Percentiles rank a stretch among this genome's conserved stretches.
These are phyloP conservation scores for Coreoperca whiteheadi DNA, from an alignment of 2,113 vertebrate species.

Conservation along the genomic window DNA sequence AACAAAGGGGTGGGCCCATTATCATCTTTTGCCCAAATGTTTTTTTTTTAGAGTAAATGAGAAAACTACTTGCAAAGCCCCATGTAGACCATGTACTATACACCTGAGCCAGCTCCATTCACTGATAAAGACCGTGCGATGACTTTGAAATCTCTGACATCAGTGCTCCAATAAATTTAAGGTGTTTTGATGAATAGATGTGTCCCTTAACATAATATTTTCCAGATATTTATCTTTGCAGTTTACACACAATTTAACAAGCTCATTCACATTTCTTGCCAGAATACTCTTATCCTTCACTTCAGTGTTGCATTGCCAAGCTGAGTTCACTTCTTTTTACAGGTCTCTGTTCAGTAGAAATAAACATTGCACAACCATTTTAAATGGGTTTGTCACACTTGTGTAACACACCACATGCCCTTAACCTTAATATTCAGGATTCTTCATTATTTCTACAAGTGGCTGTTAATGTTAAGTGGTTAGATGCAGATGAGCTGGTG, in stretches of 20 bases:
- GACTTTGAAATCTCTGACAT: neutral
- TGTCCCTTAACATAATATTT: conserved; percentile 1
- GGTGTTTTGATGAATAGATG: neutral
- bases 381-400: neutral
- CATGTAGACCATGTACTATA: neutral
- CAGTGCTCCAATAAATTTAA: neutral
- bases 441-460: conserved; percentile 13
- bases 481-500: conserved; percentile 12
- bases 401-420: neutral
- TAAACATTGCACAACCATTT: neutral
- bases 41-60: neutral
- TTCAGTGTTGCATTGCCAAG: neutral
- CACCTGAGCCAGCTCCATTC: conserved; percentile 27
- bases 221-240: neutral
- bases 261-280: neutral
- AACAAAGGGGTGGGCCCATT: neutral
- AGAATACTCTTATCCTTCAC: conserved; percentile 3
- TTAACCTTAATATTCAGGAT: neutral
- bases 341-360: neutral
- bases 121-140: conserved; percentile 8
- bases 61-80: neutral
- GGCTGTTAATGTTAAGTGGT: conserved; percentile 21
- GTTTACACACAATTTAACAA: conserved; percentile 26
- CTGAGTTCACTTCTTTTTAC: neutral
- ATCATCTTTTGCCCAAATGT: neutral